Evolutionary conservation across 2,113 vertebrate species (phyloP).

Genomic region (Erythrolamprus reginae): DNA sequence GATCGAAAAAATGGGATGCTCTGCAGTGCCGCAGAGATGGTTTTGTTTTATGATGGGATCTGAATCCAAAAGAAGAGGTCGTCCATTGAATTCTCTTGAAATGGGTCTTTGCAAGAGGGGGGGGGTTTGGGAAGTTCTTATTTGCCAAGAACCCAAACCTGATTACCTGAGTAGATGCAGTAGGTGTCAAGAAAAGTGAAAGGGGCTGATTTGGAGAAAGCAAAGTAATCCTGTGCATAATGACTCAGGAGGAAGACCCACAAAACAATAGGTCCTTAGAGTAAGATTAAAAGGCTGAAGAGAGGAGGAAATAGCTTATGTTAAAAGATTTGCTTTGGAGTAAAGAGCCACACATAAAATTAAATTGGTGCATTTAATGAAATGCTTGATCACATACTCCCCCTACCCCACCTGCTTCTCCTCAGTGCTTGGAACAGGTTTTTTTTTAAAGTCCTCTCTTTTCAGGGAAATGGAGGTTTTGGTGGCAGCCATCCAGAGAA

Average conservation of each 20-base stretch:
- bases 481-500: slow-evolving; percentile 3
- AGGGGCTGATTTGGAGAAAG: background rate
- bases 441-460: background rate
- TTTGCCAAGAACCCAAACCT: background rate
- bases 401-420: background rate
- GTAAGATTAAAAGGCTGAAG: background rate
- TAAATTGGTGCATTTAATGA: background rate
- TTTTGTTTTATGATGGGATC: background rate
- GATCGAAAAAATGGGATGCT: background rate
- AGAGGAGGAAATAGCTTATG: background rate
- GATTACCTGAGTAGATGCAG: background rate
- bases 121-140: background rate
- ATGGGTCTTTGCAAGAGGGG: background rate
- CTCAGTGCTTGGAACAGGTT: background rate
- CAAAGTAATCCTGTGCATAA: background rate
- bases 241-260: background rate
- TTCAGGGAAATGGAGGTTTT: slow-evolving; percentile 20
- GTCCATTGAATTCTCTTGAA: background rate
- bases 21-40: background rate
- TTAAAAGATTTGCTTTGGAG: background rate
- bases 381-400: background rate
- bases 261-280: background rate
- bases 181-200: background rate
- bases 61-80: background rate
- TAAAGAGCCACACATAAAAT: background rate